Percentiles rank a stretch among this genome's conserved stretches.
These are phyloP conservation scores for Melanocharis versteri DNA, from an alignment of 2,113 vertebrate genomes.

Conservation along the genomic window DNA sequence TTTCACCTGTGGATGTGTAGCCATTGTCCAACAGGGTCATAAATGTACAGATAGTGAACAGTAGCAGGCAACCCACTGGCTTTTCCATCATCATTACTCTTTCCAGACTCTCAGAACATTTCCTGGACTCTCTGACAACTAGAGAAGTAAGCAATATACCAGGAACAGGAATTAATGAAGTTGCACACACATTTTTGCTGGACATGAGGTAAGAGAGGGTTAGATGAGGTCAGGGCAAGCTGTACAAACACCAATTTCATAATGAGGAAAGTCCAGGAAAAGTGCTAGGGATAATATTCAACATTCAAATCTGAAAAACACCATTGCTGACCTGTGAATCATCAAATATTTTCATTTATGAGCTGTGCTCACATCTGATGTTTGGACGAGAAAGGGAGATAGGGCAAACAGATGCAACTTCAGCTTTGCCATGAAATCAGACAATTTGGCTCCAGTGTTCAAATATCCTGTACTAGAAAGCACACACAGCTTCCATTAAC, in stretches of 20 bases:
- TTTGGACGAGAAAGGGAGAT: neutral
- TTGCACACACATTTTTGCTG: neutral
- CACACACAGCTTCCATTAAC: neutral
- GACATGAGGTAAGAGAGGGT: neutral
- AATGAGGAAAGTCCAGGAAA: neutral
- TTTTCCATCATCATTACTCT: neutral
- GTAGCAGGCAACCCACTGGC: neutral
- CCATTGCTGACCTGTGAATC: neutral
- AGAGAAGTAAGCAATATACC: neutral
- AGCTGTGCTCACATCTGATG: neutral
- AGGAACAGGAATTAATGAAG: neutral
- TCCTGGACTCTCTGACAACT: neutral
- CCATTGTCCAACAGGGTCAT: neutral
- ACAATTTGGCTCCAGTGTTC: neutral
- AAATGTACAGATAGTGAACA: neutral
- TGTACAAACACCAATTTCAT: neutral
- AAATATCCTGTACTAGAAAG: neutral
- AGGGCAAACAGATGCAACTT: neutral
- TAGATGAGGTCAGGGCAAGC: neutral
- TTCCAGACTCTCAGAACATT: neutral
- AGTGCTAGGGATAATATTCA: neutral
- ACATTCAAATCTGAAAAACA: neutral
- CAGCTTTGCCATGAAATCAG: neutral
- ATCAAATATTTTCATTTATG: conserved; percentile 5
- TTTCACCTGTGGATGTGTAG: neutral